A percentile compares a stretch with the other conserved stretches of the same genome.
These are phyloP conservation scores for Gavialis gangeticus DNA, from an alignment of 2,113 vertebrate species.

Conservation along the genomic window DNA sequence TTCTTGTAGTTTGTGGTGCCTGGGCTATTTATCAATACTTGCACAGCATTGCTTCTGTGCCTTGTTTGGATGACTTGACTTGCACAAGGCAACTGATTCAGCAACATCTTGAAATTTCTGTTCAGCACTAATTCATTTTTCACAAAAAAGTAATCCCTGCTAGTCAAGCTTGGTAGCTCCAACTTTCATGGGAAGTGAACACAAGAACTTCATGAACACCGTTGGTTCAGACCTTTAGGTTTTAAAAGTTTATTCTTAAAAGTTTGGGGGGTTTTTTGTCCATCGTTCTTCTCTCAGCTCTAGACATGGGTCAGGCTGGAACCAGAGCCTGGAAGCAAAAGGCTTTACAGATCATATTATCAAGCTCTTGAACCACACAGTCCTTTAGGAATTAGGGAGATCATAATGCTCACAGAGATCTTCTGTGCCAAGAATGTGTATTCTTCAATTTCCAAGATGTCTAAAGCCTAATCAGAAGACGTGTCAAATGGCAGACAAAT, in stretches of 20 bases:
- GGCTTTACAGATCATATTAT: background rate
- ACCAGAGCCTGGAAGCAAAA: constrained; percentile 26
- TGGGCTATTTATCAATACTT: constrained; percentile 29
- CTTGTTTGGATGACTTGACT: background rate
- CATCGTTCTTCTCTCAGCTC: constrained; percentile 8
- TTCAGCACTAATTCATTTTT: background rate
- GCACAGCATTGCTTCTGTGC: background rate
- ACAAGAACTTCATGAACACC: constrained; percentile 4
- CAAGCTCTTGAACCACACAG: constrained; percentile 7
- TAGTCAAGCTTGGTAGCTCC: background rate
- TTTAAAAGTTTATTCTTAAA: constrained; percentile 44
- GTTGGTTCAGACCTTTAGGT: constrained; percentile 6
- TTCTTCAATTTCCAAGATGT: constrained; percentile 16
- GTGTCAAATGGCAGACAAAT: background rate
- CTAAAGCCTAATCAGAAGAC: constrained; percentile 42
- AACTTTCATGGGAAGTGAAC: constrained; percentile 38
- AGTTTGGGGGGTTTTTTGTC: background rate
- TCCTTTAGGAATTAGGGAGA: constrained; percentile 42
- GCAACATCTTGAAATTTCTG: constrained; percentile 9
- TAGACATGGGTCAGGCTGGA: constrained; percentile 22
- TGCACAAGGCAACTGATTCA: constrained; percentile 7
- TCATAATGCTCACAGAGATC: constrained; percentile 24
- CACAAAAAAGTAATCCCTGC: background rate
- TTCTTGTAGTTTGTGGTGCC: constrained; percentile 31
- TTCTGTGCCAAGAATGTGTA: background rate